A percentile compares a stretch with the other conserved stretches of the same genome.
Evolutionary conservation across 2,888 invertebrate species (phyloP).

Genomic region (Limnephilus marmoratus): DNA sequence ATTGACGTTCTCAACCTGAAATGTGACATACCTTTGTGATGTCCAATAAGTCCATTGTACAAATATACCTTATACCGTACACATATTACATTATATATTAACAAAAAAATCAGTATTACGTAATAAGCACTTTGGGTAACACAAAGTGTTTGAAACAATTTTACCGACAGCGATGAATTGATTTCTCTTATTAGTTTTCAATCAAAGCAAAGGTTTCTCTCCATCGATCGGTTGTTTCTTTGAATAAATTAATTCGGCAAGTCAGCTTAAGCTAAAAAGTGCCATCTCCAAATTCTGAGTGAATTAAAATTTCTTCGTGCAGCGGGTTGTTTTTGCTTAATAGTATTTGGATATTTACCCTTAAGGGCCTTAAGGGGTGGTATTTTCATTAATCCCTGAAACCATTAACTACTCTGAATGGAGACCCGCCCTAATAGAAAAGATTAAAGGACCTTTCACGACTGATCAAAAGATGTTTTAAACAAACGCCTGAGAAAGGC

Average conservation of each 20-base stretch:
- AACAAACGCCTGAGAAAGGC: conserved; percentile 29
- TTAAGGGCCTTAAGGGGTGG: conserved; percentile 49
- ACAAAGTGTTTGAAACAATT: neutral
- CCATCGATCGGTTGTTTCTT: neutral
- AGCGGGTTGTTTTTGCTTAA: conserved; percentile 48
- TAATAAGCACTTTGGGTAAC: neutral
- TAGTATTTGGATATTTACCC: conserved; percentile 45
- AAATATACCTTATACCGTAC: too few species aligned
- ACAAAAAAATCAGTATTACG: too few species aligned
- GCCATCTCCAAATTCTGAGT: neutral
- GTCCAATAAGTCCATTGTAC: too few species aligned
- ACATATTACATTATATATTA: too few species aligned
- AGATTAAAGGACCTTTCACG: conserved; percentile 60
- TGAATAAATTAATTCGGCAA: neutral
- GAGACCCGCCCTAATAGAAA: conserved; percentile 56
- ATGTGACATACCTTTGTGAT: too few species aligned
- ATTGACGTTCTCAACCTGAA: too few species aligned
- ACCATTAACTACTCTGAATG: conserved; percentile 58
- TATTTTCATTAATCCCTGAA: conserved; percentile 58
- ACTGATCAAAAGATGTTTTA: conserved; percentile 60
- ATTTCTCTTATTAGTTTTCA: neutral
- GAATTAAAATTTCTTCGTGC: neutral
- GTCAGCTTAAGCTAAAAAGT: neutral
- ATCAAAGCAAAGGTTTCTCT: neutral
- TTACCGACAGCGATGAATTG: neutral